Base-by-base conservation (phyloP, 2,113 vertebrate species). In the Onychorhynchus coronatus region DNA sequence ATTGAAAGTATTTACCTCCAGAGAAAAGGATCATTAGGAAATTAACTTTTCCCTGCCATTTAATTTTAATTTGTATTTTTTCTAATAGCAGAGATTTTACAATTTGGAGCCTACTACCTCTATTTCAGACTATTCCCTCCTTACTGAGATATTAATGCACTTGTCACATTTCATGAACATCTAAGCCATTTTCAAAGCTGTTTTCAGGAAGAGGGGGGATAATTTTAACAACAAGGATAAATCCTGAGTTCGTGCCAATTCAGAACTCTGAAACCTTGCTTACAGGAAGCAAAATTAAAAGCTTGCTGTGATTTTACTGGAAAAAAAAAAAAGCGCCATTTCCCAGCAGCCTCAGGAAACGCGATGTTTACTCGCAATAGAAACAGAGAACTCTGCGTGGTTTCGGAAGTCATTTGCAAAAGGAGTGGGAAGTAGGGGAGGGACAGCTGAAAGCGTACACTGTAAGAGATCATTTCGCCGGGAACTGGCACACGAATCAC, bases 361-460 rank as follows among this genome's bases (percentile, higher is more conserved):
- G 22, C 13, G 11, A 0, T 0, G 7, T 8, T 85, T 20, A 31
- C 25, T 37, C 6, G 23, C 59, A 66, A 16, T 0, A 12, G 41
- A 12, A 31, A 33, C 15, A 13, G 24, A 39, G 4, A n/a, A 14
- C 37, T 5, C 10, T 41, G 24, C 28, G 46, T 5, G 30, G 9
- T 9, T 53, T 14, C 18, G 25, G 6, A 62, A 73, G 19, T 4
- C n/a, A 10, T 37, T 27, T 15, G 20, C 5, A 27, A 46, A 49
- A 58, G 20, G 14, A 20, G 30, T 37, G 37, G 9, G 13, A 63
- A 58, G 35, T 0, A 14, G 15, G 20, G 8, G 5, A 47, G 6
- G 12, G 24, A 22, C 47, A 70, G 33, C 15, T 23, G 30, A 31
- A 14, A 37, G 41, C 9, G 11, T 35, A 7, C 0, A 8, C 11